These are phyloP conservation scores for Tyria jacobaeae DNA, from an alignment of 2,888 invertebrate species.

Conservation along the genomic window DNA sequence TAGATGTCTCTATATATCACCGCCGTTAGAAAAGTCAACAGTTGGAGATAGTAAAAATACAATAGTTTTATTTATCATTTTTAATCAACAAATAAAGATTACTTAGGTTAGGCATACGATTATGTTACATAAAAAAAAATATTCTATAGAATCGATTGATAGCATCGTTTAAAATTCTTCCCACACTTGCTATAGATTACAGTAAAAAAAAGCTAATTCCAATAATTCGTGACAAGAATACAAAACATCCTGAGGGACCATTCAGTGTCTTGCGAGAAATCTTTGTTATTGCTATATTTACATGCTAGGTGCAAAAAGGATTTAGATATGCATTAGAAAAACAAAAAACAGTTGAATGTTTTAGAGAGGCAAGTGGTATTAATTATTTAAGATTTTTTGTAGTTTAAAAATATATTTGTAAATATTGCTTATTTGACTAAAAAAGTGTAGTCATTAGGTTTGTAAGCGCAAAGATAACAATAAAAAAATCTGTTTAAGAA, in stretches of 20 bases:
- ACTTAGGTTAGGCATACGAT: no score
- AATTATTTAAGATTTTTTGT: no score
- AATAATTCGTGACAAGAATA: slow-evolving; percentile 43
- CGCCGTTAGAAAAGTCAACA: not conserved
- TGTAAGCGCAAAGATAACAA: no score
- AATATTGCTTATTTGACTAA: not conserved
- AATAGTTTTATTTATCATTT: no score
- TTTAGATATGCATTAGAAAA: no score
- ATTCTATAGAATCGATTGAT: slow-evolving; percentile 22
- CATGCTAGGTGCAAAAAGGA: not conserved
- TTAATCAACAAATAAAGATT: no score
- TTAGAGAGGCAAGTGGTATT: no score
- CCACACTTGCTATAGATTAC: slow-evolving; percentile 44
- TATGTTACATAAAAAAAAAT: not conserved
- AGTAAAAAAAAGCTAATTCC: slow-evolving; percentile 45
- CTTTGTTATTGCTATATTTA: not conserved
- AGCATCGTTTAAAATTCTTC: slow-evolving; percentile 42
- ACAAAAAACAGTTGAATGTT: no score
- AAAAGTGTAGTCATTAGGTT: not conserved
- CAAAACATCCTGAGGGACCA: slow-evolving; percentile 23
- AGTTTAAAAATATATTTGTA: not conserved
- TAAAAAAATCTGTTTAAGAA: no score
- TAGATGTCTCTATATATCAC: slow-evolving; percentile 63
- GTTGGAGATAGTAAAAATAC: no score
- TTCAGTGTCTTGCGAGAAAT: slow-evolving; percentile 22